Percentiles rank a stretch among this genome's conserved stretches.
Evolutionary conservation across 2,113 vertebrate genomes (phyloP).

Genomic region (Lichenostomus cassidix): DNA sequence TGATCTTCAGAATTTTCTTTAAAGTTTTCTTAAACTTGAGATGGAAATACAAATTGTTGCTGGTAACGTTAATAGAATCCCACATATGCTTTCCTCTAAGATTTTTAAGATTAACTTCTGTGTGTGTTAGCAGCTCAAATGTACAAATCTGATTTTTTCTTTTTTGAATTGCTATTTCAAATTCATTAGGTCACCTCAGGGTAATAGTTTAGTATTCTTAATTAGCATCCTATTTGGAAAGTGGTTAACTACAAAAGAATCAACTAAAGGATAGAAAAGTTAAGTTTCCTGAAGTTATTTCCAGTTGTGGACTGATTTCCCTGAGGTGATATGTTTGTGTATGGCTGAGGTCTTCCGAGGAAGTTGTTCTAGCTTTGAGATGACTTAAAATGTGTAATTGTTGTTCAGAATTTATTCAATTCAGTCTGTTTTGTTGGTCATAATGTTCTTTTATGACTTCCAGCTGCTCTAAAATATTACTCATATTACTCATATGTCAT

Average conservation of each 20-base stretch:
- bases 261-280: not conserved
- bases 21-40: not conserved
- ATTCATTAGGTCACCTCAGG: not conserved
- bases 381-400: not conserved
- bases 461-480: not conserved
- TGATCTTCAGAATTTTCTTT: not conserved
- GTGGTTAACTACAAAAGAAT: not conserved
- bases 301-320: not conserved
- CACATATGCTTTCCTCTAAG: not conserved
- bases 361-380: not conserved
- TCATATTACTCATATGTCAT: not conserved
- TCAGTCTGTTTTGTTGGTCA: not conserved
- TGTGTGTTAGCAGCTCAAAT: not conserved
- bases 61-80: not conserved
- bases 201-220: not conserved
- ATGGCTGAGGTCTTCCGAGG: not conserved
- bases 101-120: not conserved
- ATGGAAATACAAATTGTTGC: not conserved
- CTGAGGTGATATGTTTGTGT: not conserved
- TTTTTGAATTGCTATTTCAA: not conserved
- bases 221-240: not conserved
- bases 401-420: not conserved
- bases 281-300: not conserved
- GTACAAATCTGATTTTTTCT: not conserved
- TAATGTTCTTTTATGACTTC: not conserved